Conservation (phyloP, 2,797 vertebrate species). For the Coracias cyanogaster region DNA sequence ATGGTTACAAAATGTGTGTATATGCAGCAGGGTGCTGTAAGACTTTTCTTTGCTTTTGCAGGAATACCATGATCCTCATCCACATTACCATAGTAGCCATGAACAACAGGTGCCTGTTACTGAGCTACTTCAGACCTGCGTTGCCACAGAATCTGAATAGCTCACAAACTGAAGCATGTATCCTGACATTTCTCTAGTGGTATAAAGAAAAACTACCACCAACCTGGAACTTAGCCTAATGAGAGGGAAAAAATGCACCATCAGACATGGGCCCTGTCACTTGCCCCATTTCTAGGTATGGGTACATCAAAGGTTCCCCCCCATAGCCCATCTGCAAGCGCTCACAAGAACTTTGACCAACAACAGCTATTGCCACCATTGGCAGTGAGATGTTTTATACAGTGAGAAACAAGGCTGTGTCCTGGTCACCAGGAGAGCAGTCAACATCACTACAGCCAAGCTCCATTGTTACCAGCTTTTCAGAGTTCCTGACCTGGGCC, state of each 20-base stretch:
- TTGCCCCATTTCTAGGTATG: background rate
- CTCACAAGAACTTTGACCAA: background rate
- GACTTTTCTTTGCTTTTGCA: background rate
- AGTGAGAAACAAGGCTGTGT: background rate
- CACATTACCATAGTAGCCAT: background rate
- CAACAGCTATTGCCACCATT: background rate
- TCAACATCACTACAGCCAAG: background rate
- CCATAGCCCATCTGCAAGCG: background rate
- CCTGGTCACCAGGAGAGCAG: background rate
- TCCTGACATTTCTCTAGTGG: background rate
- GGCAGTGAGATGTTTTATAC: background rate
- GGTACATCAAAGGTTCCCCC: background rate
- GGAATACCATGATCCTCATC: background rate
- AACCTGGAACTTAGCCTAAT: background rate
- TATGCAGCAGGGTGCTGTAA: background rate
- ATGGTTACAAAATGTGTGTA: background rate
- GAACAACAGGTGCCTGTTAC: background rate
- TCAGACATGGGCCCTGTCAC: background rate
- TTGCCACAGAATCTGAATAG: background rate
- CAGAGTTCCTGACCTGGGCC: background rate
- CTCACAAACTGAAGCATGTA: background rate
- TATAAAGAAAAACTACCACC: background rate
- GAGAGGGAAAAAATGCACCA: background rate
- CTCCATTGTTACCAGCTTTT: background rate
- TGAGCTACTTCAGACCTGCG: background rate